Percentiles rank a stretch among this genome's conserved stretches.
These are phyloP conservation scores for Hypomecis punctinalis DNA, from an alignment of 2,888 invertebrate genomes.

Conservation along the genomic window DNA sequence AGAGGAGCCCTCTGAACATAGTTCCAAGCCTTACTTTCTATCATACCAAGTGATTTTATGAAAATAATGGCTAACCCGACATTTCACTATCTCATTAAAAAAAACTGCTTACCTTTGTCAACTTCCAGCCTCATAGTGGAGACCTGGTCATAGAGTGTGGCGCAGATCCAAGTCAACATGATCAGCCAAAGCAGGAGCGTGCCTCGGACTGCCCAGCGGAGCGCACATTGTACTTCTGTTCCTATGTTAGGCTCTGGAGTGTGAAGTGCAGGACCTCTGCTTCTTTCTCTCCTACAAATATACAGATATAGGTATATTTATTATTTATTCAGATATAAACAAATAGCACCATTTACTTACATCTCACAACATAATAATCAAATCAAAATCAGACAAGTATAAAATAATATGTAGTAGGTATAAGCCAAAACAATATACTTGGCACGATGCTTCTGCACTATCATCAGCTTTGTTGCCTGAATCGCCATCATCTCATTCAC, in stretches of 20 bases:
- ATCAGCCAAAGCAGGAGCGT: slow-evolving; percentile 77
- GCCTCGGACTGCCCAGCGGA: slow-evolving; percentile 75
- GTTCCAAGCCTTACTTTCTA: neutral
- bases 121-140: slow-evolving; percentile 70
- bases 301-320: neutral
- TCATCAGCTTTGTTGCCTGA: too few relatives aligned
- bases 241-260: slow-evolving; percentile 64
- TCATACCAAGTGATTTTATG: too few relatives aligned
- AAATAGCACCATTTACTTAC: too few relatives aligned
- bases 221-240: slow-evolving; percentile 71
- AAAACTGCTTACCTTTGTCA: slow-evolving; percentile 61
- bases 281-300: slow-evolving; percentile 71
- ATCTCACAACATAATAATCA: too few relatives aligned
- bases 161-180: slow-evolving; percentile 81
- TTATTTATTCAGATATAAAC: too few relatives aligned
- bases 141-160: slow-evolving; percentile 77
- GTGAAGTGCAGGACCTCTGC: slow-evolving; percentile 49
- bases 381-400: too few relatives aligned
- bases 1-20: too few relatives aligned
- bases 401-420: too few relatives aligned
- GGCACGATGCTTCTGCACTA: too few relatives aligned
- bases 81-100: neutral
- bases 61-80: neutral
- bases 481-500: too few relatives aligned
- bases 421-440: too few relatives aligned